phyloP scores from a whole-genome alignment of 2,113 vertebrate genomes.

The Climacteris rufus region DNA sequence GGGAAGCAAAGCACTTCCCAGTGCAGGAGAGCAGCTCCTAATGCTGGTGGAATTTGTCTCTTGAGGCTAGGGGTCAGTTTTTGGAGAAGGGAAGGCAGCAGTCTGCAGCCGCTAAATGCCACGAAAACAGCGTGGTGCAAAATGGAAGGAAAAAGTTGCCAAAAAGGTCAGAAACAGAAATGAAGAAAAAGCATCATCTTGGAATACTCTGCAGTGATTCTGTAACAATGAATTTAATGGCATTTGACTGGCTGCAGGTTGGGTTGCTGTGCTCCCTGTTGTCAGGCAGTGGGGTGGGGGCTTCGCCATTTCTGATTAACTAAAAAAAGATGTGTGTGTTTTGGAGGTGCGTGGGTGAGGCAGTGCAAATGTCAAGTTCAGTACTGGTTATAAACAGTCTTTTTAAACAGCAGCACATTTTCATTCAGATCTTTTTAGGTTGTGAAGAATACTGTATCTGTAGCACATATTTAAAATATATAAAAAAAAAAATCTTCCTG shows the following conservation, averaged over 20 bases:
- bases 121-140: background rate
- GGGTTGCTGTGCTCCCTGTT: constrained; percentile 1
- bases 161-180: background rate
- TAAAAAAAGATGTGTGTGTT: constrained; percentile 54
- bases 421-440: constrained; percentile 67
- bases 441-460: constrained; percentile 64
- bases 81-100: background rate
- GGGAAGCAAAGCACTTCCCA: background rate
- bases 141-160: background rate
- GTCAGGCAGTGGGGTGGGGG: background rate
- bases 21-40: background rate
- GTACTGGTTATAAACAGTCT: constrained; percentile 40
- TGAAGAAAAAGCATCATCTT: background rate
- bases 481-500: constrained; percentile 43
- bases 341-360: constrained; percentile 31
- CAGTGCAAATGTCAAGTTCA: constrained; percentile 59
- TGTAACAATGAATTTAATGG: background rate
- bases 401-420: constrained; percentile 53
- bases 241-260: constrained; percentile 41
- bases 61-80: background rate
- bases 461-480: constrained; percentile 68
- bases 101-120: background rate
- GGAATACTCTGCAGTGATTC: background rate
- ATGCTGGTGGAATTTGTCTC: background rate
- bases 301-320: constrained; percentile 39